Base-by-base conservation (phyloP, 2,113 vertebrate genomes). In the Mormyrus lacerda region DNA sequence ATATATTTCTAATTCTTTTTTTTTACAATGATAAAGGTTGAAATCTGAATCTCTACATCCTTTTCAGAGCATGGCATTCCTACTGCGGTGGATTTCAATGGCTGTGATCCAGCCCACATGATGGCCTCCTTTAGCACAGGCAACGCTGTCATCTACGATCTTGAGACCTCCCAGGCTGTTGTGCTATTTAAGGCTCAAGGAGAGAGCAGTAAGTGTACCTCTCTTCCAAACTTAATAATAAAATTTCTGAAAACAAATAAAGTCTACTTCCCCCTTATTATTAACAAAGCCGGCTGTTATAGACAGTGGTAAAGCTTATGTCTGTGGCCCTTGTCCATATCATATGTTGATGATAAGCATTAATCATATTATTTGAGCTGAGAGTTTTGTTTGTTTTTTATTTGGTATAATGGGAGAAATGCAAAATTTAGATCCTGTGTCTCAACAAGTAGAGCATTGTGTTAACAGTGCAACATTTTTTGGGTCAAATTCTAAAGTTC, bases 31-130 rank as follows among this genome's bases (percentile, higher is more conserved):
- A 79, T 42, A 79, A 79, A 42, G 13, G 69, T 76, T 76, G 15
- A 45, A 31, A 2, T 85, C 11, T 10, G 91, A 53, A 4, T 90
- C 61, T 91, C 17, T 92, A 27, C n/a, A 76, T 47, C 35, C 15
- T 92, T 87, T 89, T 50, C 91, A 99, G 98, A 97, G 61, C 96
- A 97, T 91, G 98, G 98, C 84, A 93, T 97, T 93, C 98, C 98
- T 89, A 99, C 98, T 15, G 96, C 98, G 0, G 96, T 99, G 89
- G 98, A 99, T 94, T 99, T 99, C 79, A 98, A 97, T 92, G 98
- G 98, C 45, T 99, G 97, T 93, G 98, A 99, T 92, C 98, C 98
- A 91, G 98, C 98, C 93, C 97, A 98, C 93, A 97, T 98, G 96
- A 97, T 99, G 92, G 95, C 96, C 47, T 98, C 98, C 88, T 99